Percentiles rank a stretch among this genome's conserved stretches.
These are phyloP conservation scores for Plagiodera versicolora DNA, from an alignment of 2,888 invertebrate genomes.

Conservation along the genomic window DNA sequence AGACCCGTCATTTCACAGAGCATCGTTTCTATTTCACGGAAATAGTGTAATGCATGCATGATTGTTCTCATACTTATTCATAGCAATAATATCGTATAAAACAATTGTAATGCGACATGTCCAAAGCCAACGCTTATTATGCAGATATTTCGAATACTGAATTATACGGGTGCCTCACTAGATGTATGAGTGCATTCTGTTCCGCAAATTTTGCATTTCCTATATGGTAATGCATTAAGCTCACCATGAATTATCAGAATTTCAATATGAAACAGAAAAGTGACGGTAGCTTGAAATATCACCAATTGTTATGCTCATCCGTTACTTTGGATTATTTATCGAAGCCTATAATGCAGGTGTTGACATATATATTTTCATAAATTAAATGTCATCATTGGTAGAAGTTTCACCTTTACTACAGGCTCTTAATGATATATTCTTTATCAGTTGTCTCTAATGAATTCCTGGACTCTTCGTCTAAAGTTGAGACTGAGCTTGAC, in stretches of 20 bases:
- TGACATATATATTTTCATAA: constrained; percentile 1
- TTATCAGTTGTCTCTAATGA: too few relatives aligned
- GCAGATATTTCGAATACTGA: constrained; percentile 30
- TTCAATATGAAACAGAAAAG: constrained; percentile 23
- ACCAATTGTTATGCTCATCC: constrained; percentile 22
- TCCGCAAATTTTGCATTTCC: constrained; percentile 42
- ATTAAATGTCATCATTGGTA: not conserved
- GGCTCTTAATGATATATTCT: too few relatives aligned
- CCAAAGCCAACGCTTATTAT: constrained; percentile 23
- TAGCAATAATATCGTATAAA: not conserved
- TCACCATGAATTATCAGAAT: constrained; percentile 18
- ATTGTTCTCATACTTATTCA: not conserved
- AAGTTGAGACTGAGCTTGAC: too few relatives aligned
- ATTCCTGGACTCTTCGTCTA: too few relatives aligned
- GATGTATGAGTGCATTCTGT: constrained; percentile 31
- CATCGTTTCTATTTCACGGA: not conserved
- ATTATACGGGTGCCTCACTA: constrained; percentile 36
- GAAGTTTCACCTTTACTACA: too few relatives aligned
- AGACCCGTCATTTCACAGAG: not conserved
- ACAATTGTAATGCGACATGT: constrained; percentile 1
- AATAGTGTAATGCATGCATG: not conserved
- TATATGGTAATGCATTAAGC: constrained; percentile 32
- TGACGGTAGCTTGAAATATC: constrained; percentile 24
- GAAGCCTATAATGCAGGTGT: constrained; percentile 15
- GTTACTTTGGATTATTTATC: constrained; percentile 18